Base-by-base conservation (phyloP, 37 sponge, comb jelly and placozoan genomes). In the Beroe forskalii region DNA sequence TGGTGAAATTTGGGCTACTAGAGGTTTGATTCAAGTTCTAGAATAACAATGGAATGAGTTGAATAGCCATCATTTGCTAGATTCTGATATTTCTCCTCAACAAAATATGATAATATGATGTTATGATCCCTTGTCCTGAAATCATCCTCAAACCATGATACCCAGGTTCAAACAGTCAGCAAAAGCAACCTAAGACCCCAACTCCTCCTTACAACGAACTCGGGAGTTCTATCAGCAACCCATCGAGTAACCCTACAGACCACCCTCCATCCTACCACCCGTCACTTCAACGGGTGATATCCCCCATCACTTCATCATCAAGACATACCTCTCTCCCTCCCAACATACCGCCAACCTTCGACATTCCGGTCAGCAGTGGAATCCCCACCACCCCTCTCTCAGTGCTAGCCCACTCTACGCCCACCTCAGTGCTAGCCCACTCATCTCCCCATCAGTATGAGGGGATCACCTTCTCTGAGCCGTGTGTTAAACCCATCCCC, bases 401-500 rank as follows among this genome's bases (percentile, higher is more conserved):
- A 6, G 12, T 48, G 55, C 55, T 12, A 48, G 6, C 55, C 6
- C 12, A 6, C 6, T 6, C 55, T 48, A 12, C 55, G 6, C 55
- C 55, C 55, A 48, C 6, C 55, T 17, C 55, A 6, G 12, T 48
- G 12, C 55, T 48, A 48, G 55, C 55, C 2, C 66, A 64, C 20
- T 32, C 72, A 12, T 32, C 72, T 9, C 72, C 72, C 8, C 19
- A 33, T 1, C 19, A 36, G 4, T 33, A 33, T 3, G 12, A 37
- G 37, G 72, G 72, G 38, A 33, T 37, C 14, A 33, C 72, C 19
- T 32, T 33, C 27, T 6, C 37, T 8, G 72, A 35, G 72, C 27
- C 36, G 19, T 69, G 72, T 69, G 27, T 69, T 3, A 69, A 69
- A 36, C 72, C 72, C 35, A 69, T 69, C 27, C 33, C 72, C 38